Base-by-base conservation (phyloP, 2,797 vertebrate species). In the Otolemur crassicaudatus region DNA sequence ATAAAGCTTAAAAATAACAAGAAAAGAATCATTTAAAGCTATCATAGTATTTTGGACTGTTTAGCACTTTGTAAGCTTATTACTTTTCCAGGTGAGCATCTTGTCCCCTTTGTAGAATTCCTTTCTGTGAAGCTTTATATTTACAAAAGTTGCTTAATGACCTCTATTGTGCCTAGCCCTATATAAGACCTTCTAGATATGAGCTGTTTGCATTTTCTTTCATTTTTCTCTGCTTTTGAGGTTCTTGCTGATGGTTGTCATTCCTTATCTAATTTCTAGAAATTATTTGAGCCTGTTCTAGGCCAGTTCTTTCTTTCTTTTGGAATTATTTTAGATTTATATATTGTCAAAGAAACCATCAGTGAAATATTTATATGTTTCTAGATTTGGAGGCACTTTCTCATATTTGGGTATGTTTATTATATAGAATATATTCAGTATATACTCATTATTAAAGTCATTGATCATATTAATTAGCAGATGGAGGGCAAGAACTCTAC, bases 391-490 rank as follows among this genome's bases (percentile, higher is more conserved):
- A 94, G 72, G 23, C 4, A 67, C 20, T 81, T 94, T 43, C 60
- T 81, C 61, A 91, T 95, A 49, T 90, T 96, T 87, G 43, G 31
- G 2, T 79, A 2, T 73, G 73, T 92, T 12, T 81, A 76, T 95
- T 72, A 93, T 65, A 89, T 80, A 80, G 58, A 8, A 2, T 90
- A 1, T 90, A 69, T 82, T 84, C 37, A 93, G 67, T 93, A 97
- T 73, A 65, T 80, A 80, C 7, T 84, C 31, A 93, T 94, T 96
- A 94, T 96, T 95, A 94, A 95, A 97, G 69, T 79, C 31, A 69
- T 90, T 93, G 94, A 92, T 95, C 84, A 72, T 93, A 82, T 87
- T 93, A 91, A 95, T 91, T 95, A 97, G 81, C 72, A 91, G 27
- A 92, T 95, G n/a, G 58, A 75, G 37, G 73, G 90, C 76, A 96